Conservation (phyloP, 1,140 invertebrate species). For the Brachionus asplanchnoidis region DNA sequence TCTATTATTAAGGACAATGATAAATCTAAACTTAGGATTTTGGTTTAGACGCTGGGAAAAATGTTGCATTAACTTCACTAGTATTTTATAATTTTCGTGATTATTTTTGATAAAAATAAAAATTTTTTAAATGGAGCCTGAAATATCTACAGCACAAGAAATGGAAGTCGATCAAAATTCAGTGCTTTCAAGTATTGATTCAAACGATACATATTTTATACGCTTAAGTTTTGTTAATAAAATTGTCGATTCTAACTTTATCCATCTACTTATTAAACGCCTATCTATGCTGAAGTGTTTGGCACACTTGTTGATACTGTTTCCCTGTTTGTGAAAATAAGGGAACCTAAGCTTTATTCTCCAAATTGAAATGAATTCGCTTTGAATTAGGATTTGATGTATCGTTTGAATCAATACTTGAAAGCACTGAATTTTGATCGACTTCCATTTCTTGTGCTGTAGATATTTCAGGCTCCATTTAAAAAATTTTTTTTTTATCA, state of each 20-base stretch:
- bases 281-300: too few species aligned
- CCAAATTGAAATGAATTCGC: neutral
- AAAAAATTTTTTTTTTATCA: too few species aligned
- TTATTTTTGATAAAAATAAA: too few species aligned
- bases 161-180: neutral
- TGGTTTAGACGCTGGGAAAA: too few species aligned
- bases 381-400: neutral
- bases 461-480: neutral
- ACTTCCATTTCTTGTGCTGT: slow-evolving; percentile 3
- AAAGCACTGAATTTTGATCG: neutral
- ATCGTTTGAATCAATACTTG: neutral
- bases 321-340: neutral
- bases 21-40: too few species aligned
- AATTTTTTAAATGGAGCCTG: too few species aligned
- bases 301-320: too few species aligned
- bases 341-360: neutral
- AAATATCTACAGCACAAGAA: neutral
- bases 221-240: neutral
- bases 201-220: neutral
- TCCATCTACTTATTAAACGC: too few species aligned
- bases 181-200: neutral
- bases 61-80: too few species aligned
- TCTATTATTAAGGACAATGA: too few species aligned
- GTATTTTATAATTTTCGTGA: too few species aligned
- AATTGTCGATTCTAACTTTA: neutral